phyloP scores from a whole-genome alignment of 2,797 vertebrate genomes.

The Hippopotamyrus pictus region DNA sequence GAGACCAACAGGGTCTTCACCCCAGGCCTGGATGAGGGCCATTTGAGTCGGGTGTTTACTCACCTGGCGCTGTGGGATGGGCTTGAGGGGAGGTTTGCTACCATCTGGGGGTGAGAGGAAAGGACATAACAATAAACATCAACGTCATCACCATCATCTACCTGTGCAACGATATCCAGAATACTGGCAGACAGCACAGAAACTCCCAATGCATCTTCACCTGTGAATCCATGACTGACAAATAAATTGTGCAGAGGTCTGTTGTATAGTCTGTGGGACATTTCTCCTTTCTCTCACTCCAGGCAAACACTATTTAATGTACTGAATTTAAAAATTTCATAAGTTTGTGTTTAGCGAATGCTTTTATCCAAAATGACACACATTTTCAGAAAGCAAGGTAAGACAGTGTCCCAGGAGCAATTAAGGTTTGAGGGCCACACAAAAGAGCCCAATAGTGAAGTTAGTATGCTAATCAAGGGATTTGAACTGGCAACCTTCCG shows the following conservation, averaged over 20 bases:
- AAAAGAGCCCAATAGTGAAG: neutral
- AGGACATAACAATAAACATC: neutral
- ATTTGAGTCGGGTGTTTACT: conserved; percentile 23
- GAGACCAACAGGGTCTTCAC: neutral
- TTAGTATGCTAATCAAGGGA: neutral
- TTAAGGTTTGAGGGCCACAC: neutral
- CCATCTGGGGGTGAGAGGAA: conserved; percentile 42
- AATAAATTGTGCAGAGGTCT: neutral
- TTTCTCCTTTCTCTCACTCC: neutral
- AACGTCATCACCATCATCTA: neutral
- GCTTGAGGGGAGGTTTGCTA: conserved; percentile 27
- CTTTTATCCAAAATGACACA: neutral
- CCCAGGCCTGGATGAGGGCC: too few relatives aligned
- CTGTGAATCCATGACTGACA: neutral
- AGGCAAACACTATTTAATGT: neutral
- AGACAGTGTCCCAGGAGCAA: neutral
- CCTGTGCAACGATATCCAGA: neutral
- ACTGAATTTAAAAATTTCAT: neutral
- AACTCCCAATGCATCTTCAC: neutral
- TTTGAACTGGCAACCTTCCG: neutral
- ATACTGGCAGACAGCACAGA: neutral
- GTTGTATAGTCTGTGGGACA: neutral
- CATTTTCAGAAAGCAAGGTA: neutral
- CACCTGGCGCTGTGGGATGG: conserved; percentile 53
- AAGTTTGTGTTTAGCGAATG: neutral